phyloP scores from a whole-genome alignment of 2,113 vertebrate genomes.

The Amazona vittata region DNA sequence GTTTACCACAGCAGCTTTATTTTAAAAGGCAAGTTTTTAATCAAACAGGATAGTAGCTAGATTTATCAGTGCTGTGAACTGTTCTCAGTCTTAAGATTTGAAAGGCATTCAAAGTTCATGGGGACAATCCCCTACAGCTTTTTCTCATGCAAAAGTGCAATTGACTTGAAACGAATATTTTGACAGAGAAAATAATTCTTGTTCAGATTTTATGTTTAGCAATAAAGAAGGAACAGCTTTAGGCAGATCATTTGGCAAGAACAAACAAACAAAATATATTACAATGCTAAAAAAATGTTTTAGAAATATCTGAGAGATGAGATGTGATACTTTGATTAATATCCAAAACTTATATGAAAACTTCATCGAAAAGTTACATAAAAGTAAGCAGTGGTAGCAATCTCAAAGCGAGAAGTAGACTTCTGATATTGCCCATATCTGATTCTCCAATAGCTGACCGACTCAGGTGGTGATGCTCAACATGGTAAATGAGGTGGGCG shows the following conservation, averaged over 20 bases:
- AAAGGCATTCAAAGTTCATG: constrained; percentile 9
- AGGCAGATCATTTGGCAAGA: neutral
- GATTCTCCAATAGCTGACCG: neutral
- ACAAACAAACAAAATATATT: neutral
- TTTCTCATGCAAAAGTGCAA: constrained; percentile 7
- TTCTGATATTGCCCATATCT: neutral
- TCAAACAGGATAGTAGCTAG: neutral
- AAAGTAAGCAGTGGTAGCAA: neutral
- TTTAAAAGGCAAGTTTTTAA: neutral
- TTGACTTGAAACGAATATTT: neutral
- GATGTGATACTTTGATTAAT: neutral
- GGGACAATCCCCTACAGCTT: neutral
- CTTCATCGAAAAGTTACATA: neutral
- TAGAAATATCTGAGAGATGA: neutral
- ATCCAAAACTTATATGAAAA: neutral
- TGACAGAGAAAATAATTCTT: constrained; percentile 2
- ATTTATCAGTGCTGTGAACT: constrained; percentile 1
- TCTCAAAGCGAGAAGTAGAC: neutral
- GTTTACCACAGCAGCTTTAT: neutral
- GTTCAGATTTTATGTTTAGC: neutral
- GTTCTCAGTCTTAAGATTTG: neutral
- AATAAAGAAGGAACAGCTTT: constrained; percentile 20
- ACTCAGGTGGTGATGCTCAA: neutral
- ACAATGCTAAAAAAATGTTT: neutral
- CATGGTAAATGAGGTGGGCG: neutral